Percentiles rank a stretch among this genome's conserved stretches.
Evolutionary conservation across 2,888 invertebrate species (phyloP).

Genomic region (Gandaritis pyraliata): DNA sequence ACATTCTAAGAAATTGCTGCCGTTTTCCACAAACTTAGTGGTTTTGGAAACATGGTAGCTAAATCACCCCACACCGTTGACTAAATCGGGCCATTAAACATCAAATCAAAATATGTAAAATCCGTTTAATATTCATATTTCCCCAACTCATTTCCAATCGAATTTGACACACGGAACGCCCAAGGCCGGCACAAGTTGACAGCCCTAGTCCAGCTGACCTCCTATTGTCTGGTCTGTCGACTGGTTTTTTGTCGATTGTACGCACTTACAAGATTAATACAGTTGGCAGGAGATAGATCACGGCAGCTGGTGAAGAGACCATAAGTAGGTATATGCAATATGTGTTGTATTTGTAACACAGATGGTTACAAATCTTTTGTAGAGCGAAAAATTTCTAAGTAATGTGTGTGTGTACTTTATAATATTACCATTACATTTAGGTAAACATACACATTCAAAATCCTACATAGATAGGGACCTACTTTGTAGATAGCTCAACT

Average conservation of each 20-base stretch:
- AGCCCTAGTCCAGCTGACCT: conserved; percentile 43
- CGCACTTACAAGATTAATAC: conserved; percentile 58
- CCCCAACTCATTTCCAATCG: conserved; percentile 5
- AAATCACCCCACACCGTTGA: no score
- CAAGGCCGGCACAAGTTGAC: conserved; percentile 20
- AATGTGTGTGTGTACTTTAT: no score
- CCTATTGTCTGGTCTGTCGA: conserved; percentile 50
- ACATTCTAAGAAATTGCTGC: no score
- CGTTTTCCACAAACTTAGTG: no score
- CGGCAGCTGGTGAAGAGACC: conserved; percentile 39
- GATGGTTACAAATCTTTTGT: conserved; percentile 4
- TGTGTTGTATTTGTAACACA: conserved; percentile 17
- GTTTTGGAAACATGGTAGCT: no score
- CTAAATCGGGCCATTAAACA: no score
- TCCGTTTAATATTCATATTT: conserved; percentile 24
- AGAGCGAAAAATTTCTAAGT: background rate
- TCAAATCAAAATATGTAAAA: conserved; percentile 1
- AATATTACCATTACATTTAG: no score
- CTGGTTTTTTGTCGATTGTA: conserved; percentile 48
- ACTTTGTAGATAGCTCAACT: no score
- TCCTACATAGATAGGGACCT: no score
- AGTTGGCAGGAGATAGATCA: conserved; percentile 49
- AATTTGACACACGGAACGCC: conserved; percentile 8
- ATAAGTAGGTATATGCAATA: conserved; percentile 26
- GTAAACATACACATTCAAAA: no score